These are phyloP conservation scores for Parapsyche elsis DNA, from an alignment of 1,140 invertebrate species.

Conservation along the genomic window DNA sequence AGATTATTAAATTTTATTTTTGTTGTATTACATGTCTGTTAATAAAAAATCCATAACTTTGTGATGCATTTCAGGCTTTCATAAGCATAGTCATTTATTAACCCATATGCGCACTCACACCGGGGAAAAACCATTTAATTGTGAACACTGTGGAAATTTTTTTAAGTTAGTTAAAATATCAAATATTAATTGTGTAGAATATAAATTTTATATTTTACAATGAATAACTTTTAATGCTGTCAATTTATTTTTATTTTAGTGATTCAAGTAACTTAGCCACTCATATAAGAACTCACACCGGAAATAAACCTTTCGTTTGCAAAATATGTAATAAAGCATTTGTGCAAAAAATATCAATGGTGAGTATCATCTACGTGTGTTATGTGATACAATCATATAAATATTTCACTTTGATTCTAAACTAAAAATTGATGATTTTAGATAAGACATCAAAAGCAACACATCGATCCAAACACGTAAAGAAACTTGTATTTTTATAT, in stretches of 20 bases:
- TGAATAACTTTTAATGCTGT: no score
- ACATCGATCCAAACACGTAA: background rate
- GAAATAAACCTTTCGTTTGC: slow-evolving; percentile 68
- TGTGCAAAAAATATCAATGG: slow-evolving; percentile 47
- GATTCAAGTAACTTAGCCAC: slow-evolving; percentile 60
- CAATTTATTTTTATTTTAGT: slow-evolving; percentile 33
- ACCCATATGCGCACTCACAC: slow-evolving; percentile 42
- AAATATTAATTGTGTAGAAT: no score
- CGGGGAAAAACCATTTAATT: slow-evolving; percentile 40
- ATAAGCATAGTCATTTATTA: slow-evolving; percentile 34
- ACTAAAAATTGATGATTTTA: slow-evolving; percentile 1
- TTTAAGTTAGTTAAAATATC: slow-evolving; percentile 49
- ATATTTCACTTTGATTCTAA: background rate
- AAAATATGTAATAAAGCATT: slow-evolving; percentile 37
- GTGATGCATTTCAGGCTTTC: slow-evolving; percentile 34
- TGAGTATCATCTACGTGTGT: background rate
- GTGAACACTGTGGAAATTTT: slow-evolving; percentile 47
- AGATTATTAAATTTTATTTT: slow-evolving; percentile 33
- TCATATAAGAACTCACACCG: slow-evolving; percentile 83
- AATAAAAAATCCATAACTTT: no score
- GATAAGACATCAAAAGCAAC: slow-evolving; percentile 33
- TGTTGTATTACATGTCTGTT: no score
- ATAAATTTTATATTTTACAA: no score
- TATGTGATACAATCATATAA: background rate
- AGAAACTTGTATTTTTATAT: no score